Conservation (phyloP, 1,140 invertebrate genomes). For the Apolygus lucorum region DNA sequence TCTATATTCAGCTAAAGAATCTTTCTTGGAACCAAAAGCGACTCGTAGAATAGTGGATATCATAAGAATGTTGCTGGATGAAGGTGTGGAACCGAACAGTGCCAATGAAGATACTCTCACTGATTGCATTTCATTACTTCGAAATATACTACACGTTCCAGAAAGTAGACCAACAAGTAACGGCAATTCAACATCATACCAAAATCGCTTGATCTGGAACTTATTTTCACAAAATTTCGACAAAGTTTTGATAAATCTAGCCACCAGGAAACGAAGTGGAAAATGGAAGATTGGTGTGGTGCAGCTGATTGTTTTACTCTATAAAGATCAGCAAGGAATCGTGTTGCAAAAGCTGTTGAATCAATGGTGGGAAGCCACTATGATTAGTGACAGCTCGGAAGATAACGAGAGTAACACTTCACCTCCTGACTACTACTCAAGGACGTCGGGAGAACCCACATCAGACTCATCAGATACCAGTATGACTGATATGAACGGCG, state of each 20-base stretch:
- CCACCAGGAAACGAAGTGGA: conserved; percentile 28
- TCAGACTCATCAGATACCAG: conserved; percentile 60
- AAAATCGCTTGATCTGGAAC: conserved; percentile 67
- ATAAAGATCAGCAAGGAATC: conserved; percentile 64
- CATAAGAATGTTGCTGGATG: conserved; percentile 42
- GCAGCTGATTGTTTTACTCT: conserved; percentile 61
- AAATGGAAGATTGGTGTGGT: conserved; percentile 62
- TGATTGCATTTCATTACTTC: conserved; percentile 55
- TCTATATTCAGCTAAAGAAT: conserved; percentile 51
- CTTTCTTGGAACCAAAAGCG: conserved; percentile 52
- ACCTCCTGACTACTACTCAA: conserved; percentile 41
- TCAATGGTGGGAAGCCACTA: conserved; percentile 56
- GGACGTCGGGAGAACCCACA: conserved; percentile 55
- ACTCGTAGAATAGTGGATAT: conserved; percentile 58
- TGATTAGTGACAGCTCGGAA: conserved; percentile 59
- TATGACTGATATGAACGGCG: conserved; percentile 38
- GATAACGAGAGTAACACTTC: conserved; percentile 70
- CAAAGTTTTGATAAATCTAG: conserved; percentile 41
- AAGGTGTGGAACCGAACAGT: conserved; percentile 43
- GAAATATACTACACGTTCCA: conserved; percentile 63
- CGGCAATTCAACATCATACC: conserved; percentile 35
- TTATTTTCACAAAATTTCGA: conserved; percentile 65
- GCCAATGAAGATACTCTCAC: conserved; percentile 57
- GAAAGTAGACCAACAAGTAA: conserved; percentile 36
- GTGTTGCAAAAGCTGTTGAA: conserved; percentile 60